Evolutionary conservation across 2,888 invertebrate species (phyloP), one percentile per base, ranked within the genome.

Genomic region (Lottia gigantea): DNA sequence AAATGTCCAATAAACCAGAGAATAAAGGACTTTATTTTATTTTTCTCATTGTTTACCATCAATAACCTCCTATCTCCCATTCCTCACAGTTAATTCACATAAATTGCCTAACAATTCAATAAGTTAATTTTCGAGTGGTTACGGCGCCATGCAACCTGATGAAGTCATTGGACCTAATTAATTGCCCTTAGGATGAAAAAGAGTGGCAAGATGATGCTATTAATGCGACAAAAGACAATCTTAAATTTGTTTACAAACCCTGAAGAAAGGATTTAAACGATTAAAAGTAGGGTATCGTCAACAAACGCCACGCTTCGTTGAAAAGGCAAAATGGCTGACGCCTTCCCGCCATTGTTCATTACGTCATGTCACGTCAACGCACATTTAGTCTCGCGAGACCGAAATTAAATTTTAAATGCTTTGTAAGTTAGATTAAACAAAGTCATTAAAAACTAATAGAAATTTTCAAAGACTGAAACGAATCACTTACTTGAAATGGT

Each of bases 71-170:
- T 55, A 23, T 55, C 55, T 55, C 19, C 19, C 12, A 55, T 55
- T 55, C 19, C 19, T 23, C 23, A 19, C 19, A 55, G 23, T 23
- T 23, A 55, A 55, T 55, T 55, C 55, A 55, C 19, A 55, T 55
- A 55, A 55, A 55, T 55, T 55, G 55, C 55, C 55, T 23, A n/a
- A 55, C 55, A 55, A 55, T 23, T 55, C 55, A 55, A 55, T 19
- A 19, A 55, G 19, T 55, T 23, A 23, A 55, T 55, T 19, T 23
- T 19, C 55, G 23, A 55, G 55, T 23, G 55, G 55, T 23, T 23
- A 23, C 55, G 55, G 55, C 55, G 55, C 55, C 55, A 12, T 14
- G 7, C 55, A 23, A 12, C 14, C 55, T 55, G 55, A 55, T 55
- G 19, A 55, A 55, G 23, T 23, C 55, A 55, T 55, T 40, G 4